A percentile compares a stretch with the other conserved stretches of the same genome.
These are phyloP conservation scores for Gambusia yucatana DNA, from an alignment of 2,797 vertebrate species.

Conservation along the genomic window DNA sequence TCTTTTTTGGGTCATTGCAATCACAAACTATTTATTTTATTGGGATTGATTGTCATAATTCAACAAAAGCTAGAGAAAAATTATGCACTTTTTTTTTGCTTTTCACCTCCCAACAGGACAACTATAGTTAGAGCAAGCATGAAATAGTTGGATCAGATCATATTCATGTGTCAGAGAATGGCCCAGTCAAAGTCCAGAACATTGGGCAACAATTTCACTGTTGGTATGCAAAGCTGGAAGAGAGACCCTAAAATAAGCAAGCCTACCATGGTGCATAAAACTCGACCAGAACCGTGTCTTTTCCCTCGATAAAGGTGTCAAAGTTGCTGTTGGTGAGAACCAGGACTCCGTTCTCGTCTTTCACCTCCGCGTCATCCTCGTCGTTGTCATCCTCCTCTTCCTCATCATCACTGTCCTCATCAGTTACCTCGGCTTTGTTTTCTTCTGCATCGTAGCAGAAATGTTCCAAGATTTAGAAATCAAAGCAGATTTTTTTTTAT, in stretches of 20 bases:
- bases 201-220: not conserved
- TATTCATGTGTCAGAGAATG: not conserved
- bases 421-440: constrained; percentile 71
- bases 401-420: constrained; percentile 70
- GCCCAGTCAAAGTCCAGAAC: not conserved
- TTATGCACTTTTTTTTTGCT: not conserved
- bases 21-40: not conserved
- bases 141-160: not conserved
- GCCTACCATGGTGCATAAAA: constrained; percentile 96
- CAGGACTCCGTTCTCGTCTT: constrained; percentile 93
- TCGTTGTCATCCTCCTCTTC: constrained; percentile 78
- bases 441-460: constrained; percentile 52
- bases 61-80: not conserved
- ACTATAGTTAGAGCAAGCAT: not conserved
- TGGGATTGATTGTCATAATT: not conserved
- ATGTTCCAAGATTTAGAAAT: not conserved
- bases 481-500: not conserved
- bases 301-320: constrained; percentile 90
- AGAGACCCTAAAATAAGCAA: not conserved
- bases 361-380: constrained; percentile 85
- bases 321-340: constrained; percentile 90
- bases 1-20: not conserved
- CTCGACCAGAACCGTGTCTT: constrained; percentile 93
- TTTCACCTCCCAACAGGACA: not conserved
- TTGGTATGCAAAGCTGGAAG: not conserved